A percentile compares a stretch with the other conserved stretches of the same genome.
These are phyloP conservation scores for Turdus rufiventris DNA, from an alignment of 2,113 vertebrate species.

Conservation along the genomic window DNA sequence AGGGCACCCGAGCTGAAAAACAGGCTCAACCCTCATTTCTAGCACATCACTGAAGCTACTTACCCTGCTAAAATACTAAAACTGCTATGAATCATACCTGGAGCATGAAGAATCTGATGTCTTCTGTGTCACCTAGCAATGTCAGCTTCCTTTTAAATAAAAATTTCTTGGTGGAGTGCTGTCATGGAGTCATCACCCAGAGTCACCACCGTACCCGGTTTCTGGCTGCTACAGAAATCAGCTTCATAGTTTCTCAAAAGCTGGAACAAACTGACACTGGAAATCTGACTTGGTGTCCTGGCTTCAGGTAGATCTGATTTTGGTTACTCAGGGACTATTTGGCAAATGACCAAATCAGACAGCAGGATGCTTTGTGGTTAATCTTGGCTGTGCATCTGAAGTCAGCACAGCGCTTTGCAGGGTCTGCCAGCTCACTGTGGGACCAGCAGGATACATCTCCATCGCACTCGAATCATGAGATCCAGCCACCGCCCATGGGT, in stretches of 20 bases:
- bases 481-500: background rate
- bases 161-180: background rate
- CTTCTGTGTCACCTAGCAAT: background rate
- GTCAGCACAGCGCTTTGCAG: background rate
- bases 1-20: background rate
- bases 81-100: background rate
- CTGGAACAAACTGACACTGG: background rate
- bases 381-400: fast-evolving
- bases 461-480: fast-evolving
- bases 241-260: background rate
- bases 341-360: background rate
- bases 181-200: background rate
- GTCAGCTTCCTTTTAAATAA: background rate
- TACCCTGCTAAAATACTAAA: background rate
- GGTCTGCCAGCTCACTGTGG: fast-evolving
- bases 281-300: background rate
- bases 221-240: background rate
- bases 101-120: background rate
- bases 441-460: fast-evolving
- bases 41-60: background rate
- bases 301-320: background rate
- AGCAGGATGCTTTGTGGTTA: background rate
- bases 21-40: background rate
- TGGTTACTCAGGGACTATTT: background rate
- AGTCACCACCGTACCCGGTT: background rate